Base-by-base conservation (phyloP, 2,888 invertebrate genomes). In the Apamea monoglypha region DNA sequence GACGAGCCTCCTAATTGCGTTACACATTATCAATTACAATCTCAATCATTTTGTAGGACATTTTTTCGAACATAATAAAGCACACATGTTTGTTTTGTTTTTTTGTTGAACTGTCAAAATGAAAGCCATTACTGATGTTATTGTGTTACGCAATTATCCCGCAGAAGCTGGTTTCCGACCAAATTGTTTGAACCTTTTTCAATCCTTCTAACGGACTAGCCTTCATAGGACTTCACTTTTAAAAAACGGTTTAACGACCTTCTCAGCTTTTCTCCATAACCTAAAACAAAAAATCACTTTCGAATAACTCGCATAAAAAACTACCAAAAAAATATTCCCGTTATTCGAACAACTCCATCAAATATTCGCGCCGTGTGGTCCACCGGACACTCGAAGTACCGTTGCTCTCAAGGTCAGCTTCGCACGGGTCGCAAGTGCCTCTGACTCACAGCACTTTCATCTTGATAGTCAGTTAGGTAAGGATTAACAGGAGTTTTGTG, bases 381-480 rank as follows among this genome's bases (percentile, higher is more conserved):
- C 80, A 66, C 50, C 67, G 25, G 40, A 32, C 44, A 56, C 61
- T 50, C 21, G 10, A 78, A 80, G 88, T 83, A 69, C 87, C 87
- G 87, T 91, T 92, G 78, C 64, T 85, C 84, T 89, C 93, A 93
- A 93, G 93, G 93, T 93, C 93, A 86, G 87, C 78, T 78, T 70
- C 44, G 72, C 40, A 29, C 59, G 44, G 73, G 61, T 32, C 81
- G 77, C 89, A 81, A 88, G 85, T 85, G 80, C 77, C 74, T 88
- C 87, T 93, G 94, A 93, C 88, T 93, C 94, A 94, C 78, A 63
- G 75, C 87, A 92, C 94, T 93, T 94, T 94, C 88, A 86, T 86
- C 87, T 87, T 81, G 81, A 77, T 84, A 76, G 69, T 29, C 80
- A 36, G 87, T 85, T 85, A 85, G 74, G 80, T 80, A 84, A 84